phyloP scores from a whole-genome alignment of 2,888 invertebrate species.

The Phortica okadai region DNA sequence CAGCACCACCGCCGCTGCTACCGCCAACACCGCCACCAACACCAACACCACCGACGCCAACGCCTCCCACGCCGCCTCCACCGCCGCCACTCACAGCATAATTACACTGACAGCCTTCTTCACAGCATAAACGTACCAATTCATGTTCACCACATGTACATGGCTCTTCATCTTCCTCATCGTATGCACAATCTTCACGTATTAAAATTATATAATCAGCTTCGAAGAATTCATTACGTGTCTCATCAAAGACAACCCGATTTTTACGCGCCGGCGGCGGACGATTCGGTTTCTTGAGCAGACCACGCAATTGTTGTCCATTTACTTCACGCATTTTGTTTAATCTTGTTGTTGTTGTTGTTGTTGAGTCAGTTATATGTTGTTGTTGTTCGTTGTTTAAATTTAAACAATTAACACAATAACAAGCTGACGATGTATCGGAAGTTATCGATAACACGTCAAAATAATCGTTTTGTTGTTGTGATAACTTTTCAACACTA shows the following conservation, averaged over 20 bases:
- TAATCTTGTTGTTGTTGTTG: conserved; percentile 20
- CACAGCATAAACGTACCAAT: conserved; percentile 81
- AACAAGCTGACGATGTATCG: conserved; percentile 41
- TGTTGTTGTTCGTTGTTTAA: conserved; percentile 17
- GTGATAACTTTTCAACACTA: not conserved
- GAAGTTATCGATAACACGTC: conserved; percentile 36
- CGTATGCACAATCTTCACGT: conserved; percentile 90
- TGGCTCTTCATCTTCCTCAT: conserved; percentile 85
- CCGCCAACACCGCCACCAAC: conserved; percentile 36
- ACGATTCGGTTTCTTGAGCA: conserved; percentile 86
- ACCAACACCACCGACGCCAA: conserved; percentile 46
- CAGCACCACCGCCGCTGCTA: conserved; percentile 39
- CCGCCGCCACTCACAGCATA: conserved; percentile 71
- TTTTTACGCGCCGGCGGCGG: conserved; percentile 83
- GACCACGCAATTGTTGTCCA: conserved; percentile 72
- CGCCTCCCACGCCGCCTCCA: conserved; percentile 38
- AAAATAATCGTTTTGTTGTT: conserved; percentile 28
- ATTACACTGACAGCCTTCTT: conserved; percentile 82
- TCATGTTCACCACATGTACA: conserved; percentile 86
- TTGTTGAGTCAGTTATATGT: not conserved
- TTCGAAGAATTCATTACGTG: conserved; percentile 92
- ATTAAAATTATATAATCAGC: conserved; percentile 94
- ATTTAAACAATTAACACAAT: conserved; percentile 47
- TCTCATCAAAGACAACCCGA: conserved; percentile 92
- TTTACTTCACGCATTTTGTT: conserved; percentile 77